Evolutionary conservation across 2,797 vertebrate species (phyloP).

Genomic region (Philypnodon macrostomus): DNA sequence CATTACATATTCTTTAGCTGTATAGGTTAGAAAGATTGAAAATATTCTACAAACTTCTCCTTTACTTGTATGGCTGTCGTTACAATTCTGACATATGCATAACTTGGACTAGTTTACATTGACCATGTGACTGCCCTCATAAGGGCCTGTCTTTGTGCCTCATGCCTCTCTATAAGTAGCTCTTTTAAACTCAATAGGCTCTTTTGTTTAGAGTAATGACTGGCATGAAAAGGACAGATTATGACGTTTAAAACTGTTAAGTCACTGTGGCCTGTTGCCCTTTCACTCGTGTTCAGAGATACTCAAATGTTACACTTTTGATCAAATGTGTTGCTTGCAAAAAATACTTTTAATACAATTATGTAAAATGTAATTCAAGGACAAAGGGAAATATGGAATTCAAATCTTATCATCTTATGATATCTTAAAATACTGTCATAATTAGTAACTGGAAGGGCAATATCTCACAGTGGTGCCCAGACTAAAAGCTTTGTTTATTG

Average conservation of each 20-base stretch:
- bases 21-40: too few species aligned
- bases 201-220: slow-evolving; percentile 58
- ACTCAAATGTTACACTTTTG: not conserved
- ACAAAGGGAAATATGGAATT: not conserved
- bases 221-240: slow-evolving; percentile 44
- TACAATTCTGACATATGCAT: not conserved
- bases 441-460: too few species aligned
- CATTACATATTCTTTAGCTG: too few species aligned
- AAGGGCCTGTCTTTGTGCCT: slow-evolving; percentile 42
- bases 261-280: slow-evolving; percentile 6
- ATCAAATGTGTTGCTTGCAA: not conserved
- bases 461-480: too few species aligned
- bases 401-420: too few species aligned
- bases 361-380: too few species aligned
- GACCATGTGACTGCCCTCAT: slow-evolving; percentile 48
- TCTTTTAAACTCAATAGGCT: slow-evolving; percentile 55
- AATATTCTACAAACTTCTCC: too few species aligned
- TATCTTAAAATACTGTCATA: too few species aligned
- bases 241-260: slow-evolving; percentile 21
- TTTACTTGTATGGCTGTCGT: not conserved
- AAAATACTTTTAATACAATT: too few species aligned
- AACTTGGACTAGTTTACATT: slow-evolving; percentile 9
- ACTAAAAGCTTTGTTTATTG: too few species aligned
- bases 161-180: slow-evolving; percentile 51
- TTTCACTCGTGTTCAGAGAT: not conserved